phyloP scores from a whole-genome alignment of 1,140 invertebrate species.

The Scaptomyza graminum region DNA sequence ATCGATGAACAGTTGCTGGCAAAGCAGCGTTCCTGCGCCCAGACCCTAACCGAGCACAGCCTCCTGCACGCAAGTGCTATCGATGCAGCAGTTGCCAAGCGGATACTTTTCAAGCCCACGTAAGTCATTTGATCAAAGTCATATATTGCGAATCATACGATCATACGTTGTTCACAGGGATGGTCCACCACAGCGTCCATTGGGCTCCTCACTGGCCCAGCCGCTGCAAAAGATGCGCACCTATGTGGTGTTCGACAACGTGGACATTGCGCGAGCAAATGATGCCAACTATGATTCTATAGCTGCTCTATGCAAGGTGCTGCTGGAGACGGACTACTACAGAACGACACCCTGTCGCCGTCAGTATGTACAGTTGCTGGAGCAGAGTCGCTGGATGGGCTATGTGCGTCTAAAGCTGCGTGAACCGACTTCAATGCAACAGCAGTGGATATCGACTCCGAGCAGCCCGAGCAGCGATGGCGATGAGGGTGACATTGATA shows the following conservation, averaged over 20 bases:
- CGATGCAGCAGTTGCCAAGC: conserved; percentile 85
- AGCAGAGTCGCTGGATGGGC: conserved; percentile 74
- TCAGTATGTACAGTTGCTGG: conserved; percentile 59
- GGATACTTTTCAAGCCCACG: conserved; percentile 65
- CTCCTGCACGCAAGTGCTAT: conserved; percentile 87
- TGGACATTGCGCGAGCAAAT: conserved; percentile 88
- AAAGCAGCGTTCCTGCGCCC: conserved; percentile 72
- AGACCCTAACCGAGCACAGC: conserved; percentile 85
- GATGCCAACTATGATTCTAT: conserved; percentile 84
- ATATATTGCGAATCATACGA: no score
- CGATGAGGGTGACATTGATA: conserved; percentile 9
- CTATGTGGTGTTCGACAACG: conserved; percentile 89
- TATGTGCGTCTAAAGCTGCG: conserved; percentile 75
- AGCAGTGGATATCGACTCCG: not conserved
- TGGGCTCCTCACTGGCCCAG: conserved; percentile 79
- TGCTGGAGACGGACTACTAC: conserved; percentile 85
- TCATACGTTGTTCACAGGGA: not conserved
- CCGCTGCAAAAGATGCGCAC: conserved; percentile 87
- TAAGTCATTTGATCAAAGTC: conserved; percentile 34
- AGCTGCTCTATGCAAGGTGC: conserved; percentile 84
- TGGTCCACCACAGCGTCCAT: conserved; percentile 50
- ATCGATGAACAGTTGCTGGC: conserved; percentile 62
- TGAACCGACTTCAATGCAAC: conserved; percentile 34
- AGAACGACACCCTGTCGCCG: conserved; percentile 56
- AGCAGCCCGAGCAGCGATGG: conserved; percentile 8